Base-by-base conservation (phyloP, 2,888 invertebrate genomes). In the Dolichopus griseipennis region DNA sequence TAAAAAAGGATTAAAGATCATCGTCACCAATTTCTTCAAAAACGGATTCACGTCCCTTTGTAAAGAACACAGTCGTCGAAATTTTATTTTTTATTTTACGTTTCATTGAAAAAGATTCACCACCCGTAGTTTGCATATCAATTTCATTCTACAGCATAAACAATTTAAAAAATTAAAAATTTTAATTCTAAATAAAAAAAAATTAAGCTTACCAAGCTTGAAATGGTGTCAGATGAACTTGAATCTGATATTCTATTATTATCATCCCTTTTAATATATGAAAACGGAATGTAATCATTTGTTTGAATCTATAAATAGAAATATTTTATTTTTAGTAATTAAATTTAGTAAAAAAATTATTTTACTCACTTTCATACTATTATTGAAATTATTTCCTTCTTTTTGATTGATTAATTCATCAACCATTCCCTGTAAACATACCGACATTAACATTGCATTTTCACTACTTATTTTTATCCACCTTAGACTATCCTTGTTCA, bases 371-470 rank as follows among this genome's bases (percentile, higher is more conserved):
- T 18, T 63, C 6, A 63, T 22, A 5, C 27, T 27, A 27, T 63
- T 34, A 37, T 34, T 37, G 12, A 34, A 64, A 64, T 84, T 84
- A 1, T 83, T 79, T 33, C 87, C 89, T 76, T 85, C 86, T 76
- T 88, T 90, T 78, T 90, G 90, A 66, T 90, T 83, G 80, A 92
- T 84, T 73, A 98, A 83, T 80, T 98, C 97, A 77, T 97, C 95
- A 1, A 98, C 97, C 87, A 98, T 94, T 8, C 93, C 91, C 85
- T 97, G 93, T 69, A 99, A 84, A 78, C 95, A 95, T 68, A 96
- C 91, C 41, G 97, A 97, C 86, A 99, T 94, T 71, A 98, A 86
- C 78, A 97, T 96, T 1, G 97, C 94, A 82, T 94, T 92, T 72
- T 93, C 90, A 73, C 95, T 96, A 68, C 88, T 86, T 73, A 98